Conservation (phyloP, 2,797 vertebrate species). For the Myotis planiceps region DNA sequence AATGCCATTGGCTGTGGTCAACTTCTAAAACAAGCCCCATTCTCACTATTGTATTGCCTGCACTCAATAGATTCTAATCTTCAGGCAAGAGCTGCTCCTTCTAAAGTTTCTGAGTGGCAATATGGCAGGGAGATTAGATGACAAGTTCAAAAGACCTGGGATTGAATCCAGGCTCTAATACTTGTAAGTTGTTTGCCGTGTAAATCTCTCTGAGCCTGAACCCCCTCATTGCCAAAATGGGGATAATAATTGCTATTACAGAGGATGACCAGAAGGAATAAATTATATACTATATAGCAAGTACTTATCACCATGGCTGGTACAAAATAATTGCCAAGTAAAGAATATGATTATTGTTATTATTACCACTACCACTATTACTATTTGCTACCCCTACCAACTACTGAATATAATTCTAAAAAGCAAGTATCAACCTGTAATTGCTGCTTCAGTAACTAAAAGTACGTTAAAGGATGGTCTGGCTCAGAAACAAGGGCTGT, state of each 20-base stretch:
- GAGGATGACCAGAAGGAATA: neutral
- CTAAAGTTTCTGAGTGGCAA: neutral
- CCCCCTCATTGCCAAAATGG: neutral
- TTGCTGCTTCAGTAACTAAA: neutral
- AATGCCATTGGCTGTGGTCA: neutral
- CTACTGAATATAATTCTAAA: neutral
- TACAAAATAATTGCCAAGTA: neutral
- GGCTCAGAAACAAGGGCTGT: neutral
- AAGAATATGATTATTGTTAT: neutral
- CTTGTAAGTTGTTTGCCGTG: neutral
- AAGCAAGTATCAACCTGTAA: neutral
- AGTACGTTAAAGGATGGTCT: neutral
- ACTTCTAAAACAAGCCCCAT: neutral
- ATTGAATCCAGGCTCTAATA: neutral
- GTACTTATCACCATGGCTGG: neutral
- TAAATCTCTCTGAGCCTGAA: neutral
- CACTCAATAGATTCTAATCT: neutral
- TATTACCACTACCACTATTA: neutral
- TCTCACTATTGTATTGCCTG: neutral
- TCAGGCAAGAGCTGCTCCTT: neutral
- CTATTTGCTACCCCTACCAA: neutral
- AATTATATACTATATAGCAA: neutral
- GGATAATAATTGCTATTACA: neutral
- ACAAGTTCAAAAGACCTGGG: neutral
- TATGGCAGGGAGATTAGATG: neutral